Percentiles rank a stretch among this genome's conserved stretches.
Conservation (phyloP, 2,113 vertebrate genomes). For the Phyllostomus hastatus region DNA sequence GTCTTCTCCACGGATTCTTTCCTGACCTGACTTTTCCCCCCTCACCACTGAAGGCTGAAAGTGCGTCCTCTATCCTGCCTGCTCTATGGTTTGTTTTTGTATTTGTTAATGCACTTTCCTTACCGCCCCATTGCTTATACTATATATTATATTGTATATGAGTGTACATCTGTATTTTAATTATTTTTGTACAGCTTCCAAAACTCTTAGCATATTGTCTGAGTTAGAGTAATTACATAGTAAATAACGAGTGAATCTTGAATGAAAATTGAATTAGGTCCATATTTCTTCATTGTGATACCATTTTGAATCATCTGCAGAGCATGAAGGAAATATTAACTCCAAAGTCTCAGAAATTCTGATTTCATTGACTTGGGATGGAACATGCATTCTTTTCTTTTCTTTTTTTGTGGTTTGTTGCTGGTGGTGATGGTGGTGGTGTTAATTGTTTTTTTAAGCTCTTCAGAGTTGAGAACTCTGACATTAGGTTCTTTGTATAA, state of each 20-base stretch:
- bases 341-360: not conserved
- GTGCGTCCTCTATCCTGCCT: not conserved
- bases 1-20: not conserved
- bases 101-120: not conserved
- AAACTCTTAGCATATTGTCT: not conserved
- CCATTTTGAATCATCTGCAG: not conserved
- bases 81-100: not conserved
- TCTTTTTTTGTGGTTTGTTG: not conserved
- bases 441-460: not conserved
- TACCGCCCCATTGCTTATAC: not conserved
- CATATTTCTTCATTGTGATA: not conserved
- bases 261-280: not conserved
- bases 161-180: not conserved
- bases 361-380: not conserved
- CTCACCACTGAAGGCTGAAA: not conserved
- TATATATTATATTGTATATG: not conserved
- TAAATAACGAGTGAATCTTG: not conserved
- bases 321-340: slow-evolving; percentile 13
- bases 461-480: not conserved
- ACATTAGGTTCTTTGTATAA: not conserved
- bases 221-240: not conserved
- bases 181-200: slow-evolving; percentile 21
- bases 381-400: not conserved
- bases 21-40: not conserved
- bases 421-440: not conserved